A percentile compares a stretch with the other conserved stretches of the same genome.
Evolutionary conservation across 2,888 invertebrate genomes (phyloP).

Genomic region (Patella ulyssiponensis): DNA sequence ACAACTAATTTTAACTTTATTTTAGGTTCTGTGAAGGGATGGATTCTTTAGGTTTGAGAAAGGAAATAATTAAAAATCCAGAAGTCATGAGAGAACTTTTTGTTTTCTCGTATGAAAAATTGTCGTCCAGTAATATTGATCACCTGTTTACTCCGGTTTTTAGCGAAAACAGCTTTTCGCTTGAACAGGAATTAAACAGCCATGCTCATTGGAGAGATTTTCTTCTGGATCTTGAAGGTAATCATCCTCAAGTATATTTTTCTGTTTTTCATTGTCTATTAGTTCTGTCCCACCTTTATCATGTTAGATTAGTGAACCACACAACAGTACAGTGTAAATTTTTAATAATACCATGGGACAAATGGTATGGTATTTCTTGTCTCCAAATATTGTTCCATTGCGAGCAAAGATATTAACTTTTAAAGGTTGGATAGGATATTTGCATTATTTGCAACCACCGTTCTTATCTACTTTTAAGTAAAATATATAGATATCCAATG

Average conservation of each 20-base stretch:
- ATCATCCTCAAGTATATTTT: not conserved
- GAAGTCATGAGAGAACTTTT: not conserved
- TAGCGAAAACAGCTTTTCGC: not conserved
- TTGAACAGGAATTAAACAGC: not conserved
- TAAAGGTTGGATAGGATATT: too few relatives aligned
- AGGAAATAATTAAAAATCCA: not conserved
- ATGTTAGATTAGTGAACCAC: too few relatives aligned
- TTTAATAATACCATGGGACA: too few relatives aligned
- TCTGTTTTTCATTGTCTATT: too few relatives aligned
- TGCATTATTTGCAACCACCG: too few relatives aligned
- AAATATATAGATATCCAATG: too few relatives aligned
- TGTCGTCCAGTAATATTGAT: not conserved
- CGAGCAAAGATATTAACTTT: too few relatives aligned
- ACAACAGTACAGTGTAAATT: too few relatives aligned
- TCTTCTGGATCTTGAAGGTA: not conserved
- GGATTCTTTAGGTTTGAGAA: not conserved
- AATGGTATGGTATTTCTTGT: too few relatives aligned
- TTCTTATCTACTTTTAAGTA: too few relatives aligned
- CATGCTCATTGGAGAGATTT: not conserved
- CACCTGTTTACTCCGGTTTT: not conserved
- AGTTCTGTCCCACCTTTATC: too few relatives aligned
- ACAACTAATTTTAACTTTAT: not conserved
- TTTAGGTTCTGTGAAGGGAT: not conserved
- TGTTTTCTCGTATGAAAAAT: not conserved
- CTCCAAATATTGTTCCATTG: too few relatives aligned